Base-by-base conservation (phyloP, 2,113 vertebrate genomes). In the Callaeas wilsoni region DNA sequence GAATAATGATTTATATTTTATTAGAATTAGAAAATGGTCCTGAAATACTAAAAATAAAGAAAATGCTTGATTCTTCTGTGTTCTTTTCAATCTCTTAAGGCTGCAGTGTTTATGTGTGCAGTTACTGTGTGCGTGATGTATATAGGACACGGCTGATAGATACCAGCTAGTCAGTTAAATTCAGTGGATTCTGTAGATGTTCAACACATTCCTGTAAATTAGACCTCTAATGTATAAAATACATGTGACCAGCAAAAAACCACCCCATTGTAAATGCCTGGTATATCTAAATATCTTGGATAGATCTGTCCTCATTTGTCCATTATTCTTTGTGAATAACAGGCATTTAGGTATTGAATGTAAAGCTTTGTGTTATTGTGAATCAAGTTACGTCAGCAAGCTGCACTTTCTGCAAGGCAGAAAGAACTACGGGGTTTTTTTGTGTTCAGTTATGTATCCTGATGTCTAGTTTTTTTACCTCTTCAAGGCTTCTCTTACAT, bases 401-500 rank as follows among this genome's bases (percentile, higher is more conserved):
- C 30, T 67, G 42, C 30, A 25, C 3, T 13, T 87, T 84, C 50
- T 90, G 47, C 32, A 33, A 63, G 35, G 37, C 13, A 78, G 25
- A 59, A 25, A 50, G 16, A 63, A 12, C 26, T 33, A 2, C 16
- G 3, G 25, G 55, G 49, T 39, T 33, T 23, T 74, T 69, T 47
- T 26, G 27, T 47, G 25, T 47, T 75, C 29, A 81, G 0, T 84
- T 69, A 12, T 8, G 5, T 65, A 20, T 80, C 8, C 12, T 12
- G 16, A 13, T 69, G 3, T 73, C 30, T 39, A 21, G 32, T 85
- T 50, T n/a, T 32, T 42, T 84, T 35, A 59, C 12, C 20, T 86
- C 64, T 71, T 90, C 52, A 89, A 99, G 99, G 99, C 99, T 62
- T 99, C 99, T 64, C 98, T 99, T 87, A 99, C 99, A 0, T 99